Conservation (phyloP, 1,140 invertebrate genomes). For the Solen grandis region DNA sequence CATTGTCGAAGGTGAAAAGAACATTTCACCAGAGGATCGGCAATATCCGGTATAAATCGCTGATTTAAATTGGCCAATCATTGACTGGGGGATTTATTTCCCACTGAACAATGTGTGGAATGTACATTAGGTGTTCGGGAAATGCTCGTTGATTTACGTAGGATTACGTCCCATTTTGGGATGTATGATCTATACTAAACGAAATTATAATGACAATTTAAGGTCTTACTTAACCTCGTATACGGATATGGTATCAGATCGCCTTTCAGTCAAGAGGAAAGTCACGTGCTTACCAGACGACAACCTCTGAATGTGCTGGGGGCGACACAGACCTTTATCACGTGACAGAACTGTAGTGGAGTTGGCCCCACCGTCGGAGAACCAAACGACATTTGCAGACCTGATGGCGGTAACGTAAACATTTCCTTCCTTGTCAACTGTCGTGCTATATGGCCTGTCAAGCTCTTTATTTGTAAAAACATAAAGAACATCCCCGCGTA, state of each 20-base stretch:
- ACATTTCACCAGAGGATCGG: too few species aligned
- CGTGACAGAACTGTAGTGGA: conserved; percentile 37
- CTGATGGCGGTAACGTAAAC: conserved; percentile 44
- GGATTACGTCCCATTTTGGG: too few species aligned
- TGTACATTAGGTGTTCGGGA: too few species aligned
- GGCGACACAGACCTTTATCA: conserved; percentile 41
- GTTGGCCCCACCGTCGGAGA: conserved; percentile 39
- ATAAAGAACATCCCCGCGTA: conserved; percentile 43
- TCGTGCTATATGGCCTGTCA: conserved; percentile 41
- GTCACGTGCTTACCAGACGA: conserved; percentile 13
- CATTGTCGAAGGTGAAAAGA: too few species aligned
- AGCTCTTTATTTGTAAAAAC: conserved; percentile 44
- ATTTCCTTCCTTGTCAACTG: conserved; percentile 26
- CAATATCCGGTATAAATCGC: too few species aligned
- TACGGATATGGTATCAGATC: conserved; percentile 30
- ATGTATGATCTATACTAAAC: too few species aligned
- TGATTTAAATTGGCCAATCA: too few species aligned
- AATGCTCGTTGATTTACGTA: too few species aligned
- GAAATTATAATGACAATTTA: too few species aligned
- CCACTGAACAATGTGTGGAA: too few species aligned
- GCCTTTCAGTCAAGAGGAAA: conserved; percentile 34
- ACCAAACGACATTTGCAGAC: conserved; percentile 39
- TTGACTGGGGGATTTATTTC: too few species aligned
- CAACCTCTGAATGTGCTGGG: conserved; percentile 44
- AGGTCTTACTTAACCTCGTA: conserved; percentile 13